Evolutionary conservation across 23 tunicate genomes (phyloP), one percentile per base, ranked within the genome.

Genomic region (Halocynthia roretzi): DNA sequence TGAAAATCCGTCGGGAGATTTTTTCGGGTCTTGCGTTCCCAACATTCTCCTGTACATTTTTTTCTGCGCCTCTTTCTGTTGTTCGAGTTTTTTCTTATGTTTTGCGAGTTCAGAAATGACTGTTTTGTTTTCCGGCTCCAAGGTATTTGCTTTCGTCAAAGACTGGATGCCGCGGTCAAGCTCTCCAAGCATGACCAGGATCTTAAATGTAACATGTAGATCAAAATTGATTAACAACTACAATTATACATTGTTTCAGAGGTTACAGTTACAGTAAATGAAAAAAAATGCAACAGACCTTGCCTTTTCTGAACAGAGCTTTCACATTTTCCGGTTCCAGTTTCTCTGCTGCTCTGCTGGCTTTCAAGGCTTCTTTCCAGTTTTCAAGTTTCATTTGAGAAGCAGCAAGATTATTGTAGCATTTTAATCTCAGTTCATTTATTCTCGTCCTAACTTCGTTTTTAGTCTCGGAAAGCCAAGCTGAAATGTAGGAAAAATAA

Each of bases 21-120:
- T 31, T 31, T 31, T 31, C 44, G 44, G 12, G n/a, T 15, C 19
- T 5, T 22, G 50, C 8, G 54, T 55, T 12, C 83, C 76, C 44
- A 87, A 48, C 97, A 90, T 90, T 50, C 86, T 75, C 58, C 76
- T 31, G 77, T 82, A 90, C 97, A 90, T 90, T 77, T 64, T 72
- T 66, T 81, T 85, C 66, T 90, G 83, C 23, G 80, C 54, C 51
- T 76, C 77, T 8, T 77, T 84, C 78, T 90, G 90, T 62, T 72
- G 53, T 10, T 65, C 75, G 57, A 81, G 55, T 60, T 77, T 77
- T 56, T 71, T 76, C 12, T 74, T 62, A 6, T 67, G 81, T 56
- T 72, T 81, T 49, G 79, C 53, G 9, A 84, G 44, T 61, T 84
- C 90, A 7, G 73, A 63, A 81, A 77, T 67, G 8, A 85, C 58